Evolutionary conservation across 2,888 invertebrate species (phyloP), one percentile per base, ranked within the genome.

Genomic region (Phalera bucephala): DNA sequence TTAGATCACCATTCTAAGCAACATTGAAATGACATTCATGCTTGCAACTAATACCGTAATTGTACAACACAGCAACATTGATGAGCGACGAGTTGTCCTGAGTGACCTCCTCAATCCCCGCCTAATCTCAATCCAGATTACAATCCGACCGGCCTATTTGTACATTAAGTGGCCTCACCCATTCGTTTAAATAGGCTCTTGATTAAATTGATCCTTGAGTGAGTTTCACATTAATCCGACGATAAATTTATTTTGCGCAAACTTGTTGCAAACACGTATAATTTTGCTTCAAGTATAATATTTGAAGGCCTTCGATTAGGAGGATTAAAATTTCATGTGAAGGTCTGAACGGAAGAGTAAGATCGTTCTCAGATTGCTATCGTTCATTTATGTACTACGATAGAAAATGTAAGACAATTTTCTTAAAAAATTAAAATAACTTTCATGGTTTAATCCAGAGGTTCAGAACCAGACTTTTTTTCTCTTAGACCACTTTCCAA

Each of bases 121-220:
- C 54, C 68, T 70, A 67, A 71, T 72, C 71, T 67, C 56, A 45
- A 45, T 57, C 61, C 63, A 69, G 72, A 74, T 80, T 74, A 74
- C 69, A 66, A 64, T 66, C 64, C 64, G 45, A 50, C 56, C 55
- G 50, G 54, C 55, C 69, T 71, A 68, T 71, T 72, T 71, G 70
- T 72, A 72, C 71, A 71, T 73, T 68, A 69, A 68, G 67, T 52
- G 60, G 43, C 47, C 52, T 49, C 55, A 40, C 46, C 70, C 68
- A 75, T 79, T 78, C 75, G 72, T 72, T 75, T 70, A 52, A 59
- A 72, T 74, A 58, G 69, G 54, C 50, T 51, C 37, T 45, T 59
- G 52, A 59, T 59, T 72, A 68, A 71, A 75, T 73, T 64, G 63
- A 63, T 64, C 54, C 53, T 50, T 61, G 52, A 68, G 59, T 64